phyloP scores from a whole-genome alignment of 1,140 invertebrate species.

The Lepidostoma basale region DNA sequence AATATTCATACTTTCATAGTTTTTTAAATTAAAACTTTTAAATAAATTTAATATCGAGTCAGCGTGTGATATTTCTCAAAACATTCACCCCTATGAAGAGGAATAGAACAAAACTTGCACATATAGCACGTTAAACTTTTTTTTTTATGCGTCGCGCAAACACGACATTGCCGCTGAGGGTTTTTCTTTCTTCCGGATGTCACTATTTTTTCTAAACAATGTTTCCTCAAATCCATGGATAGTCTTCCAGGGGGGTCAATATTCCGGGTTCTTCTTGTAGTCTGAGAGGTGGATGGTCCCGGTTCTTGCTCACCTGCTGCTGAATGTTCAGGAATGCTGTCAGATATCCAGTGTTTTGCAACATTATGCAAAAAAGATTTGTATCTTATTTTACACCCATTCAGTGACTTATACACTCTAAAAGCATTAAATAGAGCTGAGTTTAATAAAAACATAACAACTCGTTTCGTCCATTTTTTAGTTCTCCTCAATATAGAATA shows the following conservation, averaged over 20 bases:
- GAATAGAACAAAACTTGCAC: conserved; percentile 5
- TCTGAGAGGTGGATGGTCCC: background rate
- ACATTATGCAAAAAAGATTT: background rate
- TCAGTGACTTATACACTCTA: background rate
- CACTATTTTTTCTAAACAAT: background rate
- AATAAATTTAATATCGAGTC: background rate
- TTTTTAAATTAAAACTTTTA: too few relatives aligned
- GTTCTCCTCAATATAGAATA: too few relatives aligned
- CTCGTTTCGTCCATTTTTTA: conserved; percentile 23
- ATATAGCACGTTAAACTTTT: conserved; percentile 8
- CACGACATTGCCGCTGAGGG: conserved; percentile 4
- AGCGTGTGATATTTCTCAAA: conserved; percentile 6
- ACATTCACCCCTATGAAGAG: conserved; percentile 21
- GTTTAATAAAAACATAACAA: background rate
- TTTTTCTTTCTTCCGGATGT: background rate
- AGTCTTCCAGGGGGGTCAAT: conserved; percentile 4
- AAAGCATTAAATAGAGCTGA: background rate
- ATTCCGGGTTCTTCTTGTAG: background rate
- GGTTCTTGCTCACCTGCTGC: background rate
- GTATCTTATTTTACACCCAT: background rate
- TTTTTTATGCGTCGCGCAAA: background rate
- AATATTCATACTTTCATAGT: too few relatives aligned
- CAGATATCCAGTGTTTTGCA: background rate
- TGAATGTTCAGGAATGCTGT: background rate
- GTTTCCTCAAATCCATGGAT: background rate